These are phyloP conservation scores for Megaceryle alcyon DNA, from an alignment of 2,797 vertebrate genomes.

Conservation along the genomic window DNA sequence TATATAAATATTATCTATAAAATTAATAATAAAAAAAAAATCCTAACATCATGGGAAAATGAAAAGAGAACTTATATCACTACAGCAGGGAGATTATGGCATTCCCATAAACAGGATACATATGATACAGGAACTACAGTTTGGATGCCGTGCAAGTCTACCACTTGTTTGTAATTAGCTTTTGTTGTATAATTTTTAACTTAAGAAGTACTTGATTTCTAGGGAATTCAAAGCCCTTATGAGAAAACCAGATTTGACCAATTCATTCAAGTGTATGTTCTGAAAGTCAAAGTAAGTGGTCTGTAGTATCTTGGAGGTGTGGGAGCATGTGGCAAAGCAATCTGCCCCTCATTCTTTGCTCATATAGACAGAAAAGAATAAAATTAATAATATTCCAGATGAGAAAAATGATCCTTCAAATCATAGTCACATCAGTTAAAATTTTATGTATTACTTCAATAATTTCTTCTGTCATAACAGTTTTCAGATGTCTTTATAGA, in stretches of 20 bases:
- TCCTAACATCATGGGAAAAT: background rate
- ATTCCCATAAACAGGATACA: background rate
- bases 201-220: background rate
- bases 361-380: background rate
- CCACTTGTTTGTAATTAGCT: background rate
- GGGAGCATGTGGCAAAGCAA: background rate
- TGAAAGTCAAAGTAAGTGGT: background rate
- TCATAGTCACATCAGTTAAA: background rate
- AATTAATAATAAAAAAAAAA: too few relatives aligned
- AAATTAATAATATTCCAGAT: background rate
- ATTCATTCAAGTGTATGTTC: background rate
- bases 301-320: background rate
- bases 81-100: background rate
- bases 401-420: background rate
- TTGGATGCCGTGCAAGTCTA: background rate
- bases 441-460: background rate
- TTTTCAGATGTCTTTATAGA: background rate
- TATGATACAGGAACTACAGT: background rate
- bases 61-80: background rate
- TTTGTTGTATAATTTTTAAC: background rate
- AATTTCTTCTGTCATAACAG: background rate
- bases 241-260: background rate
- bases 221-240: background rate
- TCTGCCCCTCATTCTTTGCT: background rate
- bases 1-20: too few relatives aligned